Conservation (phyloP, 2,113 vertebrate genomes). For the Oxyura jamaicensis region DNA sequence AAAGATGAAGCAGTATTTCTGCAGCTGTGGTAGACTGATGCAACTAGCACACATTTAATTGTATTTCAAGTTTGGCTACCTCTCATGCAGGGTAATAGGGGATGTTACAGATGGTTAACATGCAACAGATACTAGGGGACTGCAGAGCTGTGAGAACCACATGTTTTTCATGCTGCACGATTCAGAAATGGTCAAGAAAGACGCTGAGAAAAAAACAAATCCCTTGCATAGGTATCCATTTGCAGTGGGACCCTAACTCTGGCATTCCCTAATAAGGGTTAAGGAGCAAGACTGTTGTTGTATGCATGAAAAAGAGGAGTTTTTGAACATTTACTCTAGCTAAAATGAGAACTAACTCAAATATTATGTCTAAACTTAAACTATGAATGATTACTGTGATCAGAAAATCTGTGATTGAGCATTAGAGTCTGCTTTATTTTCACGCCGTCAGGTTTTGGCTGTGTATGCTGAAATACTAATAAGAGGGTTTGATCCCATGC, state of each 20-base stretch:
- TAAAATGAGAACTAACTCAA: constrained; percentile 22
- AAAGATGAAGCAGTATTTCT: constrained; percentile 52
- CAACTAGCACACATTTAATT: constrained; percentile 6
- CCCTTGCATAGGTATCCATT: not conserved
- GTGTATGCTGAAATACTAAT: constrained; percentile 13
- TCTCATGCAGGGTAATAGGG: not conserved
- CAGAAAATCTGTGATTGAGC: not conserved
- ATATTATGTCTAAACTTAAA: not conserved
- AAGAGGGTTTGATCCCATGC: constrained; percentile 18
- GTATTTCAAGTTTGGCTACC: constrained; percentile 36
- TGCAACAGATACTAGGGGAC: not conserved
- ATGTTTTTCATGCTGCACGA: not conserved
- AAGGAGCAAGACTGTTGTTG: not conserved
- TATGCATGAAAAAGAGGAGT: not conserved
- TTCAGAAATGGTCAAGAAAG: not conserved
- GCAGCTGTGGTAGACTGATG: constrained; percentile 46
- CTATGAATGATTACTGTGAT: not conserved
- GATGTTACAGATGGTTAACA: not conserved
- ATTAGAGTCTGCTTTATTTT: constrained; percentile 31
- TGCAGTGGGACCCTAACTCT: not conserved
- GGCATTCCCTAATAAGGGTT: not conserved
- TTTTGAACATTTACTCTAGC: not conserved
- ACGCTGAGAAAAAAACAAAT: not conserved
- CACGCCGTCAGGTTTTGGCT: not conserved
- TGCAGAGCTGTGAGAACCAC: not conserved